Evolutionary conservation across 2,888 invertebrate species (phyloP), one percentile per base, ranked within the genome.

Genomic region (Cyclophora punctaria): DNA sequence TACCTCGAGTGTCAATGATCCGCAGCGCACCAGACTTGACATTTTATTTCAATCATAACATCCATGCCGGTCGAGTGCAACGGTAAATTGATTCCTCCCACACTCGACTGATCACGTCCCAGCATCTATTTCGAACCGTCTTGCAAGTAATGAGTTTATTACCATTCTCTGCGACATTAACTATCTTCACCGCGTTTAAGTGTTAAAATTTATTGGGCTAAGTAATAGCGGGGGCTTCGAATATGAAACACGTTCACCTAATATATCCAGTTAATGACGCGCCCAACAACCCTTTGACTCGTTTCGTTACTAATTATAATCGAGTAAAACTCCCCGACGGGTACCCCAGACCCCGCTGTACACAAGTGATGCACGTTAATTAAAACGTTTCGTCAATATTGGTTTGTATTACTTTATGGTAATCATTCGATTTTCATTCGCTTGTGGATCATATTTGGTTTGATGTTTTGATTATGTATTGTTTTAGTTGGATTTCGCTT

Each of bases 261-360:
- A 78, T 79, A 76, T 62, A 68, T 72, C 69, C 68, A 68, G 68
- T 71, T 74, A 71, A 74, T 72, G 69, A 66, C 60, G 62, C 51
- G 5, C 67, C 67, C 65, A 67, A 63, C 62, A 66, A 55, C 68
- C 67, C 69, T 68, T 67, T 61, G 60, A 65, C 57, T 57, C 58
- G 60, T 61, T 61, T 58, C 59, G 61, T 45, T 59, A 62, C 67
- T 73, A 77, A 80, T 80, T 80, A 79, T 73, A 75, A 80, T 73
- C 69, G 66, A 68, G 72, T 69, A 58, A 69, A 69, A 65, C 71
- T 59, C 62, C 58, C 60, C 61, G 54, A 41, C 47, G 56, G 60
- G 55, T 49, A 20, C 20, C 20, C 20, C 20, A 20, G 20, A 20
- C 20, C 20, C 20, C 20, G 20, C 20, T 2, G 20, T 20, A 60